A percentile compares a stretch with the other conserved stretches of the same genome.
phyloP scores from a whole-genome alignment of 2,113 vertebrate genomes.

The Calidris pygmaea region DNA sequence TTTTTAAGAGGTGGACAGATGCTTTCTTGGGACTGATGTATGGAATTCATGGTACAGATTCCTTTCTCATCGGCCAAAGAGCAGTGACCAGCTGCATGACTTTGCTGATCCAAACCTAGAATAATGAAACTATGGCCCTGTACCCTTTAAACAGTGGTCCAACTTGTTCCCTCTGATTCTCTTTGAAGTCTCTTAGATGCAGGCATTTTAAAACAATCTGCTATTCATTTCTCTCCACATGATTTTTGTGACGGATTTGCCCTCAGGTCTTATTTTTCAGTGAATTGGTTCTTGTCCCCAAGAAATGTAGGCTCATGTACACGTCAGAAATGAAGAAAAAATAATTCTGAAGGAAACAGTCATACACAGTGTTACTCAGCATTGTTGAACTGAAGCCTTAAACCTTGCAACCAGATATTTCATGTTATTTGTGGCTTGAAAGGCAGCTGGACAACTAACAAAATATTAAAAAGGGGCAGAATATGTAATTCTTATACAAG shows the following conservation, averaged over 20 bases:
- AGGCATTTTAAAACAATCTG: background rate
- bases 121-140: background rate
- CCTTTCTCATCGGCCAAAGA: background rate
- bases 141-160: background rate
- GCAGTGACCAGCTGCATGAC: background rate
- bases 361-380: background rate
- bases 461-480: background rate
- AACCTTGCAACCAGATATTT: background rate
- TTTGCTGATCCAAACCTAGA: background rate
- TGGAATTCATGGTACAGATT: background rate
- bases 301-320: background rate
- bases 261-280: background rate
- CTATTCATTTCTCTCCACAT: background rate
- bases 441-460: background rate
- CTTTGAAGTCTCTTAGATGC: background rate
- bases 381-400: background rate
- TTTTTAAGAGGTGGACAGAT: background rate
- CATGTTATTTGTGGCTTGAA: background rate
- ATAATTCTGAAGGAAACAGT: background rate
- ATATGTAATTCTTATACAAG: background rate
- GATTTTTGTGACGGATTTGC: background rate
- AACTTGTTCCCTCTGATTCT: background rate
- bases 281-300: background rate
- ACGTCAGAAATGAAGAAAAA: background rate
- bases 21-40: background rate